These are phyloP conservation scores for Heliothis subflexa DNA, from an alignment of 1,140 invertebrate species.

Conservation along the genomic window DNA sequence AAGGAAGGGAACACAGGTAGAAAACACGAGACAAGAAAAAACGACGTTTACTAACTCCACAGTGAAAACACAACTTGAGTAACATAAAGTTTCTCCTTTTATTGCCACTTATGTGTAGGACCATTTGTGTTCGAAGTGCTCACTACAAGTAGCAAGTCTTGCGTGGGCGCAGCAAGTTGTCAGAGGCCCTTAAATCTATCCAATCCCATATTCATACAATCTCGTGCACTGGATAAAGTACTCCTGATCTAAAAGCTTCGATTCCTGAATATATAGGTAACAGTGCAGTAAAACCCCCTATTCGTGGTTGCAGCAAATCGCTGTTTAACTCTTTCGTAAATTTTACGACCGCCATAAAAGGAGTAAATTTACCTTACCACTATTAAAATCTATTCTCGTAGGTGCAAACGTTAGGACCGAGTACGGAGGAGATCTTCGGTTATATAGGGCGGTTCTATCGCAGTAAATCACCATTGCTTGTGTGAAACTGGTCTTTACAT, in stretches of 20 bases:
- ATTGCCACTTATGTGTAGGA: neutral
- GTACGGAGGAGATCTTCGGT: slow-evolving; percentile 1
- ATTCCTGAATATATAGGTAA: slow-evolving; percentile 36
- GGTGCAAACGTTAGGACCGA: slow-evolving; percentile 34
- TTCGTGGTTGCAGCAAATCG: slow-evolving; percentile 63
- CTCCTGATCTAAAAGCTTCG: slow-evolving; percentile 17
- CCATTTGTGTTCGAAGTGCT: neutral
- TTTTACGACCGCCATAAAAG: slow-evolving; percentile 61
- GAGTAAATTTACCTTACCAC: slow-evolving; percentile 59
- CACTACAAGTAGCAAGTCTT: neutral
- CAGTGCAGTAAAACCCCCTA: slow-evolving; percentile 28
- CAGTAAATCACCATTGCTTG: slow-evolving; percentile 36
- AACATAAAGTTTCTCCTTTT: slow-evolving; percentile 8
- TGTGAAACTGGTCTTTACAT: slow-evolving; percentile 27
- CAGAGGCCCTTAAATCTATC: neutral
- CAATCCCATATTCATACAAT: slow-evolving; percentile 4
- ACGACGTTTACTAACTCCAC: neutral
- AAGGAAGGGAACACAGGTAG: too few species aligned
- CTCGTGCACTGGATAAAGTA: slow-evolving; percentile 14
- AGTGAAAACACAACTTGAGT: slow-evolving; percentile 18
- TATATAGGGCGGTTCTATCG: slow-evolving; percentile 22
- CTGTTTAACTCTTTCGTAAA: slow-evolving; percentile 62
- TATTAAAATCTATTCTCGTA: slow-evolving; percentile 62
- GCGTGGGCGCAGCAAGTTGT: neutral
- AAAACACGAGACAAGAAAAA: neutral